Evolutionary conservation across 2,888 invertebrate genomes (phyloP).

Genomic region (Isoperla grammatica): DNA sequence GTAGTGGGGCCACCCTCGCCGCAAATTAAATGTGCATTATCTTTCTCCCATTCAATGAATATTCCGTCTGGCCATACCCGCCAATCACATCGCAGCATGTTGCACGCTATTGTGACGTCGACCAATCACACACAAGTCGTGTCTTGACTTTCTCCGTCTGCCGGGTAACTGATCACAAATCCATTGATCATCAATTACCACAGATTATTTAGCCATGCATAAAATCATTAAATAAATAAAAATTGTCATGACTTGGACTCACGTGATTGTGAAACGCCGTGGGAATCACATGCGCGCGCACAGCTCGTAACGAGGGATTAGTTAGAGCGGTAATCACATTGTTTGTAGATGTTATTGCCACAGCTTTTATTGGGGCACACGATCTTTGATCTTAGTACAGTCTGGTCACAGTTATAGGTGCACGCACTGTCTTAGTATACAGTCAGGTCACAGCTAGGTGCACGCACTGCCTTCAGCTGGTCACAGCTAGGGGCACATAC

Average conservation of each 20-base stretch:
- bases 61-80: too few relatives aligned
- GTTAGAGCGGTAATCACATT: constrained; percentile 13
- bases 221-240: constrained; percentile 15
- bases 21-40: too few relatives aligned
- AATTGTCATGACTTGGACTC: constrained; percentile 10
- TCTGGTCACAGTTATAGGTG: background rate
- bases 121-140: too few relatives aligned
- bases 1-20: too few relatives aligned
- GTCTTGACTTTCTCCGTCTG: too few relatives aligned
- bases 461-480: too few relatives aligned
- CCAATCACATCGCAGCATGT: too few relatives aligned
- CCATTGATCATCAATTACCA: constrained; percentile 4
- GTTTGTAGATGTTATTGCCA: constrained; percentile 11
- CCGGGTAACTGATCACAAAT: background rate
- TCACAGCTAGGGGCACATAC: too few relatives aligned
- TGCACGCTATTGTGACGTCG: background rate
- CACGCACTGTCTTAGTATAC: background rate
- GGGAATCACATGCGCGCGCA: constrained; percentile 7
- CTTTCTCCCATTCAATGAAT: too few relatives aligned
- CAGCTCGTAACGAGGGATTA: background rate
- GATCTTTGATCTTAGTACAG: constrained; percentile 1
- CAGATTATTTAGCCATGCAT: constrained; percentile 16
- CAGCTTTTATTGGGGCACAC: constrained; percentile 9
- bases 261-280: constrained; percentile 11
- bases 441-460: background rate